Evolutionary conservation across 2,797 vertebrate species (phyloP), one percentile per base, ranked within the genome.

Genomic region (Lepus townsendii): DNA sequence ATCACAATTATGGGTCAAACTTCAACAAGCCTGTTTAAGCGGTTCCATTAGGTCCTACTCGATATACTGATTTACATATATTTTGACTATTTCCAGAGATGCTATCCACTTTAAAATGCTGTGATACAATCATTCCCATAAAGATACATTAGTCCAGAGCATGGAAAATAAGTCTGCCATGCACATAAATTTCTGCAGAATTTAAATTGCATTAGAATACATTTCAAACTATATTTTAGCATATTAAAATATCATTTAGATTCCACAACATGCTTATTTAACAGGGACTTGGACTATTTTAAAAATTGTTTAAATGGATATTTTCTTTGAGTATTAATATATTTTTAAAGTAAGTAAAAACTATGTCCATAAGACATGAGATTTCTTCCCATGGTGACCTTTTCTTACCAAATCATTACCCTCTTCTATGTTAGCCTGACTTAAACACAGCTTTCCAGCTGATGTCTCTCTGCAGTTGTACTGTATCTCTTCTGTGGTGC

Each of bases 1-100:
- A 91, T 96, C 86, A 96, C 95, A 96, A 96, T 97, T 96, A 96
- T n/a, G 77, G 96, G 96, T 96, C 97, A 97, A 92, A 95, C 88
- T 96, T 93, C 96, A 96, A 96, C 69, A 96, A 96, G 94, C 32
- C 78, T 96, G 80, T 97, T 96, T 96, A 97, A 97, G 95, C 63
- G 89, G 60, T 92, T 94, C 97, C 91, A 97, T 95, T 97, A 93
- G 90, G 89, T 95, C 80, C 83, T 94, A 89, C 89, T 96, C 90
- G 95, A 96, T 95, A 95, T 63, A 72, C 86, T 88, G 83, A 97
- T 97, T 95, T 96, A 87, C 96, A 96, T 97, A 94, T 95, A 96
- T 95, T 97, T 96, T 95, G 63, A 96, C 94, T 88, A 87, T 94
- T 94, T 96, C 88, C 80, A 96, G 92, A 95, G 38, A 96, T 83